Evolutionary conservation across 1,140 invertebrate genomes (phyloP).

Genomic region (Limonius californicus): DNA sequence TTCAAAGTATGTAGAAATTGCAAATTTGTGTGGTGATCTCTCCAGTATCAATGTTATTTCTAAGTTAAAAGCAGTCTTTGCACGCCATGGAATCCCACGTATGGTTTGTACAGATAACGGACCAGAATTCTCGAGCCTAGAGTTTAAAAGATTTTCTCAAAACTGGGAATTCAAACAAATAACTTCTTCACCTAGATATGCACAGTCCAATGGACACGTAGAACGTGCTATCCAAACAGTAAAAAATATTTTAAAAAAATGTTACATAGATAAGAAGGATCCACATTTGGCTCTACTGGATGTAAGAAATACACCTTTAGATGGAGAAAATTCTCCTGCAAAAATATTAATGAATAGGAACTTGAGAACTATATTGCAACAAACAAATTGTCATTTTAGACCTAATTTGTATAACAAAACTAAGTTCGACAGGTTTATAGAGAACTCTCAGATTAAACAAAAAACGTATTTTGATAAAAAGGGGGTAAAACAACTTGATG

Average conservation of each 20-base stretch:
- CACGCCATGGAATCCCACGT: neutral
- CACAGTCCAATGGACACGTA: conserved; percentile 48
- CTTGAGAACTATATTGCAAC: neutral
- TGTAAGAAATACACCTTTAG: conserved; percentile 33
- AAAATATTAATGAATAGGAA: conserved; percentile 3
- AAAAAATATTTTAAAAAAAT: conserved; percentile 39
- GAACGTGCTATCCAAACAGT: conserved; percentile 40
- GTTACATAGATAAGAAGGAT: conserved; percentile 22
- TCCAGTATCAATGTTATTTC: conserved; percentile 5
- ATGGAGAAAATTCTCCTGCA: neutral
- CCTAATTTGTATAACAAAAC: neutral
- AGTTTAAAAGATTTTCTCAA: conserved; percentile 46
- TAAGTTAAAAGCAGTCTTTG: neutral
- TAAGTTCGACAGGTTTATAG: neutral
- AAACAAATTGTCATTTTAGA: neutral
- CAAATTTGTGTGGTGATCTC: neutral
- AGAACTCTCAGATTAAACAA: neutral
- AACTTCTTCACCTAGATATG: conserved; percentile 43
- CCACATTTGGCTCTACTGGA: conserved; percentile 31
- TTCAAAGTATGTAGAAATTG: conserved; percentile 40
- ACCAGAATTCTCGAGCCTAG: conserved; percentile 43
- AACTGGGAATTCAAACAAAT: conserved; percentile 45
- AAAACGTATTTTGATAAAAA: no score
- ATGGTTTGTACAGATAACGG: conserved; percentile 41
- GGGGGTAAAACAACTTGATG: no score